A percentile compares a stretch with the other conserved stretches of the same genome.
These are phyloP conservation scores for Alloscopus bannaensis DNA, from an alignment of 2,888 invertebrate species.

Conservation along the genomic window DNA sequence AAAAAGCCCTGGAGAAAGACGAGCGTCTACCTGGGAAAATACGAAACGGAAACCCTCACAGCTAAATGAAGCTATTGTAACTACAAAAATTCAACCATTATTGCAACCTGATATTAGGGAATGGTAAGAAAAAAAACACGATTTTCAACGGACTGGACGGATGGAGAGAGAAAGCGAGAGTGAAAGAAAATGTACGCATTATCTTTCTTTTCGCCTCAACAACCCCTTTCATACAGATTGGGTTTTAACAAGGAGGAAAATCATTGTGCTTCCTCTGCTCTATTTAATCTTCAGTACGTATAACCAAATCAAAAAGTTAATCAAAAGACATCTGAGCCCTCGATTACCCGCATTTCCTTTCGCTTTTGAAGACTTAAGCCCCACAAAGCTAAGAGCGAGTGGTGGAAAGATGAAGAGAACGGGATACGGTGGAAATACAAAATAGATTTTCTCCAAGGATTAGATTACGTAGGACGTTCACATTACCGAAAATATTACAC, in stretches of 20 bases:
- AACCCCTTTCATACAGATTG: constrained; percentile 17
- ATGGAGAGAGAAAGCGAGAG: neutral
- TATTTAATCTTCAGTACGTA: neutral
- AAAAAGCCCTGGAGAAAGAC: neutral
- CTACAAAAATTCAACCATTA: neutral
- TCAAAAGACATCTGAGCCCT: constrained; percentile 56
- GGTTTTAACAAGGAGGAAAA: constrained; percentile 51
- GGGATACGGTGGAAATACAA: constrained; percentile 12
- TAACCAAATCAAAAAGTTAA: constrained; percentile 46
- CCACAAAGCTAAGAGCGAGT: neutral
- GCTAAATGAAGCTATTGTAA: constrained; percentile 1
- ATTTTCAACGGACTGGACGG: neutral
- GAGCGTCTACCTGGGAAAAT: neutral
- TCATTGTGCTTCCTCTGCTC: constrained; percentile 11
- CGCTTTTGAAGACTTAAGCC: too few species aligned
- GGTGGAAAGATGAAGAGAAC: neutral
- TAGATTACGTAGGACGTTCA: constrained; percentile 22
- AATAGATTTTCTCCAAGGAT: constrained; percentile 28
- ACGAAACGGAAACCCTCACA: neutral
- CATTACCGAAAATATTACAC: neutral
- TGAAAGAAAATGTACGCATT: neutral
- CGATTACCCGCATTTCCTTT: neutral
- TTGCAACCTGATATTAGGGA: too few species aligned
- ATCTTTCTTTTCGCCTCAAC: neutral
- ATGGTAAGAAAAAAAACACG: too few species aligned